Evolutionary conservation across 1,140 invertebrate genomes (phyloP).

Genomic region (Chelonus insularis): DNA sequence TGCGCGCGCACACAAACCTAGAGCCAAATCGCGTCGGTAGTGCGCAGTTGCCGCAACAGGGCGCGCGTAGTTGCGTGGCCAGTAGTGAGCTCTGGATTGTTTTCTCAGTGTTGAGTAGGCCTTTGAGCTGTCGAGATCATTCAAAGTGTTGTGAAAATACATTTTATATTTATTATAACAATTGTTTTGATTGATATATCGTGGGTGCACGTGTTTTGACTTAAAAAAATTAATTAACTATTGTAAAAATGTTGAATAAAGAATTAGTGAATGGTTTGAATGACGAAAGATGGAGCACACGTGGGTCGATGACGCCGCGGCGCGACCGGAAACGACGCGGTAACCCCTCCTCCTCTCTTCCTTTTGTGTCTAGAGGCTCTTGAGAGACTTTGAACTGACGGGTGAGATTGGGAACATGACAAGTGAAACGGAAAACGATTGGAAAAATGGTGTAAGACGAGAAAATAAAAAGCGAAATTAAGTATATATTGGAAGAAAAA

Average conservation of each 20-base stretch:
- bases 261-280: conserved; percentile 5
- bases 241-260: background rate
- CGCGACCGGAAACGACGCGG: conserved; percentile 35
- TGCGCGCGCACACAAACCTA: conserved; percentile 1
- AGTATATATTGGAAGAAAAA: background rate
- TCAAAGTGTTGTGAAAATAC: background rate
- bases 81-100: conserved; percentile 12
- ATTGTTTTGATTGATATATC: background rate
- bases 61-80: conserved; percentile 27
- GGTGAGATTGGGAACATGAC: conserved; percentile 6
- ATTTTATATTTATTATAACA: background rate
- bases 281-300: conserved; percentile 21
- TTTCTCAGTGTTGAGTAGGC: conserved; percentile 51
- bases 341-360: background rate
- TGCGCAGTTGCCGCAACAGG: conserved; percentile 22
- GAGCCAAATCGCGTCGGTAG: conserved; percentile 3
- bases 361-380: background rate
- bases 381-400: background rate
- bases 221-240: background rate
- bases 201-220: background rate
- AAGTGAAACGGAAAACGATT: conserved; percentile 4
- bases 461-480: background rate
- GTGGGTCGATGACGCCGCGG: conserved; percentile 33
- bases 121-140: conserved; percentile 34
- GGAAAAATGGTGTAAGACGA: conserved; percentile 4